Evolutionary conservation across 2,888 invertebrate species (phyloP).

Genomic region (Trimorus sp.): DNA sequence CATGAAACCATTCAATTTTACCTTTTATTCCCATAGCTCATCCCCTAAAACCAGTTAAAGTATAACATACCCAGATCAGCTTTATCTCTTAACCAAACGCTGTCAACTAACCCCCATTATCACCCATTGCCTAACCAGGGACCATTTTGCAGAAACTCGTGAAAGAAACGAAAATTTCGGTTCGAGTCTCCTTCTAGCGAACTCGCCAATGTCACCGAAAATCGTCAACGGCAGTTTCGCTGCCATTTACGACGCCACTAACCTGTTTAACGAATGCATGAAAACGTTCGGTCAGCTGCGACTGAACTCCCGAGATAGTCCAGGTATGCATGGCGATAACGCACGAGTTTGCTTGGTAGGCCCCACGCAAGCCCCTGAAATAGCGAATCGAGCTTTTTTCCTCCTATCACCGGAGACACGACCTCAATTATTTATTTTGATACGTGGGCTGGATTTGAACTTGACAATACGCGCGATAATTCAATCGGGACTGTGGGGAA

Average conservation of each 20-base stretch:
- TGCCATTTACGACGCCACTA: slow-evolving; percentile 92
- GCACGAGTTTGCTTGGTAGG: neutral
- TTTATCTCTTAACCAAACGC: neutral
- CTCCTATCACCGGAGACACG: slow-evolving; percentile 16
- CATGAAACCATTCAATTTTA: too few relatives aligned
- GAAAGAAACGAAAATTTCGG: slow-evolving; percentile 94
- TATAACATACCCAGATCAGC: too few relatives aligned
- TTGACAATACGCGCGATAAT: slow-evolving; percentile 33
- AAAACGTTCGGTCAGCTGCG: slow-evolving; percentile 87
- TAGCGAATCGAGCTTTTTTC: neutral
- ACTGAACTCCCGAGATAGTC: slow-evolving; percentile 89
- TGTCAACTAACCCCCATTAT: neutral
- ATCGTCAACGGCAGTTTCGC: slow-evolving; percentile 97
- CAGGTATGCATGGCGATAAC: slow-evolving; percentile 83
- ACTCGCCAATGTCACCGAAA: slow-evolving; percentile 98
- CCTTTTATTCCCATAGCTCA: too few relatives aligned
- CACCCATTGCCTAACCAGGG: slow-evolving; percentile 10
- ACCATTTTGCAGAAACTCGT: slow-evolving; percentile 86
- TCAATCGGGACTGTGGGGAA: slow-evolving; percentile 27
- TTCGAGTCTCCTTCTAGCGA: slow-evolving; percentile 94
- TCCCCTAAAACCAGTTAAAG: too few relatives aligned
- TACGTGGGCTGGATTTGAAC: slow-evolving; percentile 28
- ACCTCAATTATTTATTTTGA: slow-evolving; percentile 17
- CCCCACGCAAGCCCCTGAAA: too few relatives aligned
- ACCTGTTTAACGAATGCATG: slow-evolving; percentile 88